Base-by-base conservation (phyloP, 2,797 vertebrate species). In the Benthosema pterotum region DNA sequence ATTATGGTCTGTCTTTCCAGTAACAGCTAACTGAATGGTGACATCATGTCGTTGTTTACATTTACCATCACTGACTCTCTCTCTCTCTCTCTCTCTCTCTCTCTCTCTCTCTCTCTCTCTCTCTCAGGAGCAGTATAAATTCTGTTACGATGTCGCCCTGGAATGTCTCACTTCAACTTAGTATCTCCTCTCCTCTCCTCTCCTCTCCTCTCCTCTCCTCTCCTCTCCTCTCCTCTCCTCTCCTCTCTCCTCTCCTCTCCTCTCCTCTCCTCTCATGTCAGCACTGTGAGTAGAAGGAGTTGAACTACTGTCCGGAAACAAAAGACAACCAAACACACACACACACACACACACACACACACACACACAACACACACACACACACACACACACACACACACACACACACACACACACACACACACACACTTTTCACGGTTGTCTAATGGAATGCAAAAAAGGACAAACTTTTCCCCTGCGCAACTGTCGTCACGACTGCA, bases 81-180 rank as follows among this genome's bases (percentile, higher is more conserved):
- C 32, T 38, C 32, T 38, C 32, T 38, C 28, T 32, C 28, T 32
- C 28, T 32, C 28, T 32, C 28, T 32, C 28, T 32, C 28, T 32
- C 28, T 32, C 28, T 32, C 7, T 8, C 7, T 25, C 22, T 25
- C 22, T 25, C 22, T 25, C 22, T 8, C 7, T 8, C 7, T 8
- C 7, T 8, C 7, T 8, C 28, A 98, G 97, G 97, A 99, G 84
- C 97, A 99, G 80, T 98, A 99, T 74, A 98, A 98, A 89, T 99
- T 99, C 92, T 99, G 97, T 86, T 99, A 99, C 4, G 97, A 99
- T 89, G 97, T 98, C 49, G 95, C 97, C 80, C 92, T 98, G 89
- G 96, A 99, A 83, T 98, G 96, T 90, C 94, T 99, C 88, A 97
- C 95, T 87, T 95, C 95, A 55, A 94, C 94, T 82, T 98, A 95